Conservation (phyloP, 2,113 vertebrate genomes). For the Catagonus wagneri region DNA sequence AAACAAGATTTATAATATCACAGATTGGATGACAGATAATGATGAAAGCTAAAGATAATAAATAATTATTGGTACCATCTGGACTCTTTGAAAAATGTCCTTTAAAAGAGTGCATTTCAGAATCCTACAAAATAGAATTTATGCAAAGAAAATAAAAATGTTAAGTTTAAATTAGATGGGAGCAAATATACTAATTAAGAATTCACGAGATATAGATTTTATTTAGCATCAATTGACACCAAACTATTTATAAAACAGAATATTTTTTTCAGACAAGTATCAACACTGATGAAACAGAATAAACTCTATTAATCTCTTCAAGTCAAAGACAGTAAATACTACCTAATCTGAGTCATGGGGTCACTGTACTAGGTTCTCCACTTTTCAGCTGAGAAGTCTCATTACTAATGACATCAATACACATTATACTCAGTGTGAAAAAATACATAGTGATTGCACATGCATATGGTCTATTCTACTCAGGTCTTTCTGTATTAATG, state of each 20-base stretch:
- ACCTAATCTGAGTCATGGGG: slow-evolving; percentile 1
- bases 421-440: slow-evolving; percentile 1
- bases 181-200: slow-evolving; percentile 85
- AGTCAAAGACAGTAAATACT: slow-evolving; percentile 38
- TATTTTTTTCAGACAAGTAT: slow-evolving; percentile 83
- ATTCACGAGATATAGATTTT: slow-evolving; percentile 79
- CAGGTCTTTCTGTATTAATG: not conserved
- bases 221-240: slow-evolving; percentile 82
- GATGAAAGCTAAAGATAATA: slow-evolving; percentile 86
- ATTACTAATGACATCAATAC: slow-evolving; percentile 10
- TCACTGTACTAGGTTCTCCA: slow-evolving; percentile 69
- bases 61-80: slow-evolving; percentile 88
- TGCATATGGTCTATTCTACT: not conserved
- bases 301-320: slow-evolving; percentile 70
- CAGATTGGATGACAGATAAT: slow-evolving; percentile 86
- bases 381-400: not conserved
- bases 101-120: slow-evolving; percentile 79
- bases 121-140: slow-evolving; percentile 78
- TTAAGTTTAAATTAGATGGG: slow-evolving; percentile 85
- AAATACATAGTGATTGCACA: not conserved
- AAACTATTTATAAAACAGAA: slow-evolving; percentile 87
- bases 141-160: slow-evolving; percentile 84
- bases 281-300: slow-evolving; percentile 75
- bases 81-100: slow-evolving; percentile 73
- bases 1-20: slow-evolving; percentile 86